These are phyloP conservation scores for Muraenolepis orangiensis DNA, from an alignment of 2,797 vertebrate species.

Conservation along the genomic window DNA sequence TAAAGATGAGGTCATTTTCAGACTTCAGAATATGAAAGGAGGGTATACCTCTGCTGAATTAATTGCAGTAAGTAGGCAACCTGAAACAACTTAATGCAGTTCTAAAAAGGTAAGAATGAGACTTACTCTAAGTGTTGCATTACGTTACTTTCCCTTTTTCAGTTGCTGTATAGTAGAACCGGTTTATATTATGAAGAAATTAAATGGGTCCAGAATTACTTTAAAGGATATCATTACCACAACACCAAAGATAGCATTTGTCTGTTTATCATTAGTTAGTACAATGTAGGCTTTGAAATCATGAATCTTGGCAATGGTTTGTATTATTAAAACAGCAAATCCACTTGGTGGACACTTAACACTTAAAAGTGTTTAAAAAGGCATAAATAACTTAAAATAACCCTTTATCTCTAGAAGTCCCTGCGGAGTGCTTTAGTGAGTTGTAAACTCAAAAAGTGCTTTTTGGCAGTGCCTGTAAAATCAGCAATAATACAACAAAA, in stretches of 20 bases:
- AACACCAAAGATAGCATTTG: background rate
- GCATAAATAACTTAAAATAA: constrained; percentile 1
- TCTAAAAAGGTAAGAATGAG: background rate
- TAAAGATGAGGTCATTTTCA: background rate
- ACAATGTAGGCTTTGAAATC: background rate
- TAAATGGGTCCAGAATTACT: background rate
- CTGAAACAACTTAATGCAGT: background rate
- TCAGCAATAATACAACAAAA: background rate
- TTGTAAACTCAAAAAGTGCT: constrained; percentile 13
- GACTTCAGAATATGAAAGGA: background rate
- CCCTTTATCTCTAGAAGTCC: background rate
- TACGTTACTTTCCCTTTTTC: background rate
- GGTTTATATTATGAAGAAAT: background rate
- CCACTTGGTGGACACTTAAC: constrained; percentile 62
- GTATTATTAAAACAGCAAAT: constrained; percentile 33
- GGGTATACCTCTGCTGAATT: background rate
- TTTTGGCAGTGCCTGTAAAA: constrained; percentile 11
- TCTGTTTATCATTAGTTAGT: background rate
- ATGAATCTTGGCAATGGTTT: background rate
- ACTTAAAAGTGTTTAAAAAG: constrained; percentile 24
- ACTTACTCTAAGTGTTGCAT: background rate
- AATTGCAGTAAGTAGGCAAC: background rate
- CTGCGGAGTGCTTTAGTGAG: background rate
- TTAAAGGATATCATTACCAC: background rate
- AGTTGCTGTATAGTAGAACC: background rate